Conservation (phyloP, 2,888 invertebrate species). For the Euphydryas editha region DNA sequence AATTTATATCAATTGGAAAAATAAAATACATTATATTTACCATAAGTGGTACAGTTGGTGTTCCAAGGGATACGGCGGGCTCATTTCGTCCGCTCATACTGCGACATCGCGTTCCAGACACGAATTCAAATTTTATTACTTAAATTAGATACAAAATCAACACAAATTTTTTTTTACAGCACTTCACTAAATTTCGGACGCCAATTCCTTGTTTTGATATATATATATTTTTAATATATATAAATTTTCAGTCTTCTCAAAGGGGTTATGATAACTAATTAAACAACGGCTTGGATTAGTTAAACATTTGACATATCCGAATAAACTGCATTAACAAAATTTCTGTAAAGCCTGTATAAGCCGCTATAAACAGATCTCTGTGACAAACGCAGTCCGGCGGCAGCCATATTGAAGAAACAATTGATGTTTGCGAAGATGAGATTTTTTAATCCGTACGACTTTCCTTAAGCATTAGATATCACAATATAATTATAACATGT, state of each 20-base stretch:
- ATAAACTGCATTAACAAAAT: conserved; percentile 22
- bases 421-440: conserved; percentile 24
- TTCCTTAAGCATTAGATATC: conserved; percentile 26
- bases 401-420: conserved; percentile 47
- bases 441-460: conserved; percentile 29
- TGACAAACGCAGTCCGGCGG: conserved; percentile 47
- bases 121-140: conserved; percentile 8
- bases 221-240: conserved; percentile 17
- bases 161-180: conserved; percentile 26
- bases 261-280: conserved; percentile 28
- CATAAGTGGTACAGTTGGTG: conserved; percentile 75
- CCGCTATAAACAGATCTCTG: conserved; percentile 44
- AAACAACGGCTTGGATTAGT: conserved; percentile 14
- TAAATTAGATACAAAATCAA: conserved; percentile 16
- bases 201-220: conserved; percentile 30
- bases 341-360: conserved; percentile 34
- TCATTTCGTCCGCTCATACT: conserved; percentile 77
- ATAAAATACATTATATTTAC: conserved; percentile 49
- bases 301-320: conserved; percentile 22
- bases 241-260: conserved; percentile 31
- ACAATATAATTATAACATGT: conserved; percentile 6
- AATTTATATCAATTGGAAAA: background rate
- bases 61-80: conserved; percentile 57
- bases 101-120: conserved; percentile 64
- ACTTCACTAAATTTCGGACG: conserved; percentile 27